Base-by-base conservation (phyloP, 1,140 invertebrate species). In the Propsilocerus akamusi region DNA sequence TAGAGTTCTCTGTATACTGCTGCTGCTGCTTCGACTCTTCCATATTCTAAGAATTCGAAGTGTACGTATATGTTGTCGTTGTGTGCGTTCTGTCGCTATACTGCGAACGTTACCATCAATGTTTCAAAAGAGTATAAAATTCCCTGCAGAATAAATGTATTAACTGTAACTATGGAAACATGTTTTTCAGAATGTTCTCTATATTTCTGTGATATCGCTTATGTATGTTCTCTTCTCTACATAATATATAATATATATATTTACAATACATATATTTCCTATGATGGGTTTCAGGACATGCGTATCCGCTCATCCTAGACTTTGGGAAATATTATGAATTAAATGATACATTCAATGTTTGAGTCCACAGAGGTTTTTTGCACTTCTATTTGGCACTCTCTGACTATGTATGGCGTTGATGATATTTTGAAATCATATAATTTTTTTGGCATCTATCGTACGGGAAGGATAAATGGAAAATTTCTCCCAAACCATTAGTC, bases 131-230 rank as follows among this genome's bases (percentile, higher is more conserved):
- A 41, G 34, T 17, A 20, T 20, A 20, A 37, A 41, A 41, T 14
- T 41, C 34, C 34, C 34, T 41, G 34, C 34, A 41, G 34, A 41
- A 41, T 41, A 41, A 20, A 41, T 41, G 34, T 41, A 41, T 41
- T 41, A 41, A 41, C 34, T 41, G 14, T 41, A 20, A 41, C 34
- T 41, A 41, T 41, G 34, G 34, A 4, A 41, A 41, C 34, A 41
- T 41, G 34, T 41, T 41, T 37, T 41, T 41, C 34, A 41, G 34
- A 41, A 41, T 30, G 28, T n/a, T n/a, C n/a, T n/a, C n/a, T n/a
- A n/a, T n/a, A n/a, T n/a, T n/a, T n/a, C n/a, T n/a, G n/a, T n/a
- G n/a, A n/a, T n/a, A n/a, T n/a, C n/a, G n/a, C n/a, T n/a, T n/a
- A n/a, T n/a, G n/a, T n/a, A n/a, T n/a, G n/a, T n/a, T n/a, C n/a